Evolutionary conservation across 1,140 invertebrate genomes (phyloP).

Genomic region (Drosophila truncata): DNA sequence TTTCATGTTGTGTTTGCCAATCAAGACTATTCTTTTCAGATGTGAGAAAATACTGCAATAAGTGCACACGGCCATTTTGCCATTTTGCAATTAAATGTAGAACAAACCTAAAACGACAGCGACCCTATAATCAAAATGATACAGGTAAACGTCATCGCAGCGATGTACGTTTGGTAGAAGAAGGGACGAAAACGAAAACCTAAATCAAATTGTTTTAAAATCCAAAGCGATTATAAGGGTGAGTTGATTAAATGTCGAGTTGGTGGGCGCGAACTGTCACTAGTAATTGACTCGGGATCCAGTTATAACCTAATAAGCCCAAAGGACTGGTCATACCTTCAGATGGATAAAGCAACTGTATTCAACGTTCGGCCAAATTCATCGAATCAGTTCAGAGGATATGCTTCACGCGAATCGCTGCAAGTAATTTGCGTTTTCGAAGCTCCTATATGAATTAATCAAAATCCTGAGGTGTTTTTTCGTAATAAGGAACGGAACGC

Average conservation of each 20-base stretch:
- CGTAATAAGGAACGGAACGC: not conserved
- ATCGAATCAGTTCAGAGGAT: not conserved
- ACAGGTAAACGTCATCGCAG: not conserved
- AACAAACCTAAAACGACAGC: slow-evolving; percentile 1
- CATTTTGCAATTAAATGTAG: too few relatives aligned
- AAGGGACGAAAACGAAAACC: not conserved
- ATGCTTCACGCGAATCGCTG: not conserved
- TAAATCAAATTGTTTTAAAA: not conserved
- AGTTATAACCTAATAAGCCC: not conserved
- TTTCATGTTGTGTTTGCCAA: too few relatives aligned
- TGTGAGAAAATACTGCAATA: too few relatives aligned
- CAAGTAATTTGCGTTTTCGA: not conserved
- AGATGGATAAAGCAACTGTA: not conserved
- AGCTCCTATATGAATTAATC: not conserved
- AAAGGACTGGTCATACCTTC: not conserved
- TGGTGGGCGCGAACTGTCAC: not conserved
- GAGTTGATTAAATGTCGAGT: slow-evolving; percentile 11
- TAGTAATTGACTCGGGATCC: slow-evolving; percentile 3
- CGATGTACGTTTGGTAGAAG: slow-evolving; percentile 1
- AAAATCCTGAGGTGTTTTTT: slow-evolving; percentile 6
- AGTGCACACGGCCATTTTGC: too few relatives aligned
- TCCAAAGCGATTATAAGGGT: slow-evolving; percentile 1
- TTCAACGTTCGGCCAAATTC: not conserved
- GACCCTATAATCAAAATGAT: not conserved
- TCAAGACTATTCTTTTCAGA: too few relatives aligned